Base-by-base conservation (phyloP, 2,113 vertebrate species). In the Arothron firmamentum region DNA sequence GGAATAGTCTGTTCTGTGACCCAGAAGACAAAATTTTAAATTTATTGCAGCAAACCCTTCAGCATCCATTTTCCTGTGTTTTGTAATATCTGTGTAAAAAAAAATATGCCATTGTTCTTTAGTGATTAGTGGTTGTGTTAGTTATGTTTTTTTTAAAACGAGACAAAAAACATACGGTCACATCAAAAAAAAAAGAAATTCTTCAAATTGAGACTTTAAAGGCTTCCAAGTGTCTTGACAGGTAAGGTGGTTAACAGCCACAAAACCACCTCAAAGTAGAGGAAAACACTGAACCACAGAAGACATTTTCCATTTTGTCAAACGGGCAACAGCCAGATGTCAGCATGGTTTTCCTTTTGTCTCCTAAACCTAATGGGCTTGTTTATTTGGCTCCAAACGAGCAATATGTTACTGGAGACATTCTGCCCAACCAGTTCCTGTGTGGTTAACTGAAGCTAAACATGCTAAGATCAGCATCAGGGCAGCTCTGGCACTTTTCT, bases 331-430 rank as follows among this genome's bases (percentile, higher is more conserved):
- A 80, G 65, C 59, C 56, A 59, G 57, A 77, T 63, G 65, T 60
- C 5, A 16, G 63, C 50, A 59, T 50, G 1, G 50, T 56, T 66
- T 59, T 59, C 51, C 67, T 56, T 73, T 67, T 41, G 66, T 77
- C 47, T 68, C 57, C 25, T 17, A 14, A 5, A 69, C 45, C 52
- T 12, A 38, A 52, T 13, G 2, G 52, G 67, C 65, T 41, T 62
- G 72, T 73, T 78, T 74, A 68, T 58, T 20, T 56, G 75, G 79
- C 63, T 13, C 54, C 62, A 81, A 81, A 84, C 78, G 83, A 82
- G 66, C 5, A 14, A 73, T 75, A 59, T 48, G 73, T 81, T 28
- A 54, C 64, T 41, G 73, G 75, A 74, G 78, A 80, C 67, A 13
- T 62, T 67, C 52, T 43, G 74, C 76, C 74, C 78, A 64, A 70